Evolutionary conservation across 2,113 vertebrate genomes (phyloP).

Genomic region (Hepsetus odoe): DNA sequence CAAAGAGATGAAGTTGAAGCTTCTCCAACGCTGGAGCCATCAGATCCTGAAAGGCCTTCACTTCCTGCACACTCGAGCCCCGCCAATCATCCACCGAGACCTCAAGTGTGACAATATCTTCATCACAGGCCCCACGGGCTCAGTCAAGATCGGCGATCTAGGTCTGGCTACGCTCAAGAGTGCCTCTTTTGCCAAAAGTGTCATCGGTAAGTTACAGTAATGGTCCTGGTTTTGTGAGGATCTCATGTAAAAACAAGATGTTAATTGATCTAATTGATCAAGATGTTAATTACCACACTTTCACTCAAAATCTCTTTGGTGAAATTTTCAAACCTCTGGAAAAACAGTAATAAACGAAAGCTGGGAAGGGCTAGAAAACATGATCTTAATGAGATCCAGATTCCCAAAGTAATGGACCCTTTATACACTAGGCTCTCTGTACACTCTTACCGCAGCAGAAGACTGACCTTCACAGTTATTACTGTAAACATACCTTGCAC

Average conservation of each 20-base stretch:
- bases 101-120: slow-evolving; percentile 65
- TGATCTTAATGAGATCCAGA: too few relatives aligned
- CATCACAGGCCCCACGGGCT: slow-evolving; percentile 60
- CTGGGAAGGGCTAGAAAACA: not conserved
- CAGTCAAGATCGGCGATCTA: slow-evolving; percentile 61
- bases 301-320: too few relatives aligned
- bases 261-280: too few relatives aligned
- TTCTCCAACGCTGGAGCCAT: slow-evolving; percentile 57
- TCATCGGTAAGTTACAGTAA: slow-evolving; percentile 49
- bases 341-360: too few relatives aligned
- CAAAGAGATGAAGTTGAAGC: slow-evolving; percentile 62
- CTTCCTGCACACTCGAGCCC: slow-evolving; percentile 60
- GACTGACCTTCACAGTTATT: slow-evolving; percentile 41
- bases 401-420: not conserved
- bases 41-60: slow-evolving; percentile 63
- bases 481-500: slow-evolving; percentile 43
- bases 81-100: slow-evolving; percentile 61
- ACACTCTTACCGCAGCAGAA: not conserved
- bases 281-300: too few relatives aligned
- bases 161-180: slow-evolving; percentile 60
- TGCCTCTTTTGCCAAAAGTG: slow-evolving; percentile 61
- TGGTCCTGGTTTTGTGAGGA: not conserved
- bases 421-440: not conserved
- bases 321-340: too few relatives aligned
- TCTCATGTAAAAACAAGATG: not conserved